These are phyloP conservation scores for Salvelinus namaycush DNA, from an alignment of 2,113 vertebrate species.

Conservation along the genomic window DNA sequence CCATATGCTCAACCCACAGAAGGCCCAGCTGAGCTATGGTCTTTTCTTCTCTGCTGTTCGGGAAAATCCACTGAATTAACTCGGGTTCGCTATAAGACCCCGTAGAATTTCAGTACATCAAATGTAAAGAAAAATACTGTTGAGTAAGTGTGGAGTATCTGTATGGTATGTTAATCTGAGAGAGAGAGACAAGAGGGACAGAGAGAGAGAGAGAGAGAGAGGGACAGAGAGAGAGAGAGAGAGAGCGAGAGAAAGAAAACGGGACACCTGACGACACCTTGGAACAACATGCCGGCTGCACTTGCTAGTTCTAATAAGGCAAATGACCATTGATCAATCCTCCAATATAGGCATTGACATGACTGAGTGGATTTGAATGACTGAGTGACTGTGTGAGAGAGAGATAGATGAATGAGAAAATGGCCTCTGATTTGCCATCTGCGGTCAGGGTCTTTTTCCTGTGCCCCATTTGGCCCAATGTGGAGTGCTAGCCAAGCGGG, in stretches of 20 bases:
- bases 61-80: no score
- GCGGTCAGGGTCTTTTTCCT: constrained; percentile 44
- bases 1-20: constrained; percentile 1
- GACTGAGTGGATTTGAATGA: background rate
- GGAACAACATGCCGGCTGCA: no score
- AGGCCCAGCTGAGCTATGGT: background rate
- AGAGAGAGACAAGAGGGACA: background rate
- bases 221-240: no score
- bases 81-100: background rate
- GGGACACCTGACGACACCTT: no score
- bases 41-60: no score
- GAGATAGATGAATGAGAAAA: constrained; percentile 49
- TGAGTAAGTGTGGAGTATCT: no score
- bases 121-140: no score
- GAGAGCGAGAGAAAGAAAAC: background rate
- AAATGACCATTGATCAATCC: background rate
- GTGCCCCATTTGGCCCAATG: constrained; percentile 48
- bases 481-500: constrained; percentile 20
- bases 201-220: no score
- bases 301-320: no score
- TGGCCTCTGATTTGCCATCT: constrained; percentile 52
- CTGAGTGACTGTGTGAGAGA: constrained; percentile 13
- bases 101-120: no score
- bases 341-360: background rate
- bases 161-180: background rate